phyloP scores from a whole-genome alignment of 2,888 invertebrate genomes.

The Eupithecia subfuscata region DNA sequence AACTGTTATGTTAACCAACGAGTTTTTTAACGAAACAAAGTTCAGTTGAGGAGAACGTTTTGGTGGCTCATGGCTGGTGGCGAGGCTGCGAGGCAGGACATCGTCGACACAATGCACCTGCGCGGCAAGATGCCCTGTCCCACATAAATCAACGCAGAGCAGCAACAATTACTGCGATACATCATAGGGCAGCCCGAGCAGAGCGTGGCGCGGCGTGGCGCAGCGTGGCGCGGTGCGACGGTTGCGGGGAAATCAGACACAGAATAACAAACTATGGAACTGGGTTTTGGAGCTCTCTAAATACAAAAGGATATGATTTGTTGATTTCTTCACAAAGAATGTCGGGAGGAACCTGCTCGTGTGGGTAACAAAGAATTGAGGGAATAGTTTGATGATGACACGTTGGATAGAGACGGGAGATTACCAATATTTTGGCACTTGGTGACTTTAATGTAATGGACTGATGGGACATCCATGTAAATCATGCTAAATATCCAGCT shows the following conservation, averaged over 20 bases:
- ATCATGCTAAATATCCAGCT: too few relatives aligned
- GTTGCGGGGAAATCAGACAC: not conserved
- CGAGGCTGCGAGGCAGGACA: not conserved
- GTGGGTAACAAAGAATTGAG: not conserved
- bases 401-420: not conserved
- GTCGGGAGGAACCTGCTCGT: not conserved
- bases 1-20: not conserved
- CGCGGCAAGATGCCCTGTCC: not conserved
- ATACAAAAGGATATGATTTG: conserved; percentile 14
- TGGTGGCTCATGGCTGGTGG: not conserved
- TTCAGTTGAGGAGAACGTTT: not conserved
- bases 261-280: conserved; percentile 7
- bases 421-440: too few relatives aligned
- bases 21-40: not conserved
- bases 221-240: not conserved
- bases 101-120: not conserved
- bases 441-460: too few relatives aligned
- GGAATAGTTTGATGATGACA: not conserved
- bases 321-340: not conserved
- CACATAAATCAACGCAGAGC: conserved; percentile 1
- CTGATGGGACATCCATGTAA: too few relatives aligned
- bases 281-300: conserved; percentile 3
- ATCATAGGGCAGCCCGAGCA: not conserved
- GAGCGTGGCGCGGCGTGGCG: not conserved
- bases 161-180: not conserved